These are phyloP conservation scores for Fistularia tabacaria DNA, from an alignment of 2,797 vertebrate species.

Conservation along the genomic window DNA sequence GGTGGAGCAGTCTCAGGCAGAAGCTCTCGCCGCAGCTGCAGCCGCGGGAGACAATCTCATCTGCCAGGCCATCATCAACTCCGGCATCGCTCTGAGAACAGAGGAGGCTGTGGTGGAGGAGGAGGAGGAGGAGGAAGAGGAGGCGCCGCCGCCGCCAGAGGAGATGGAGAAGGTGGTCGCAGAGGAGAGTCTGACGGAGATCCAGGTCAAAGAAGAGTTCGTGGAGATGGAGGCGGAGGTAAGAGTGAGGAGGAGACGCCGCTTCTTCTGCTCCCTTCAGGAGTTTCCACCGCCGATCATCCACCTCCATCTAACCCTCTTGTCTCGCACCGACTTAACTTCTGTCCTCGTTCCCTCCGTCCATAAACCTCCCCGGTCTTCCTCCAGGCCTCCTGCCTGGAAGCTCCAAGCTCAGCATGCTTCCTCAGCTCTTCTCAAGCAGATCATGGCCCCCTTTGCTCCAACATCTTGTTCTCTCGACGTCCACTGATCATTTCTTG, in stretches of 20 bases:
- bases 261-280: not conserved
- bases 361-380: too few relatives aligned
- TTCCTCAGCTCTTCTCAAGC: too few relatives aligned
- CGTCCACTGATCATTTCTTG: too few relatives aligned
- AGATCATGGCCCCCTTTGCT: too few relatives aligned
- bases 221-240: constrained; percentile 65
- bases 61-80: constrained; percentile 94
- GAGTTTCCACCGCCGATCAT: too few relatives aligned
- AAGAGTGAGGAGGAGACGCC: not conserved
- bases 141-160: constrained; percentile 24
- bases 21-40: constrained; percentile 70
- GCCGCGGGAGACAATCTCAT: constrained; percentile 84
- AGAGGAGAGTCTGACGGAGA: constrained; percentile 62
- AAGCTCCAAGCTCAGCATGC: too few relatives aligned
- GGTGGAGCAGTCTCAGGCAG: constrained; percentile 71
- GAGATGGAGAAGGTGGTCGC: constrained; percentile 55
- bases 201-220: constrained; percentile 77
- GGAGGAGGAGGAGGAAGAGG: constrained; percentile 61
- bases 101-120: constrained; percentile 64
- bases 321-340: too few relatives aligned
- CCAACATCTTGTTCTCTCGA: too few relatives aligned
- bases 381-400: too few relatives aligned
- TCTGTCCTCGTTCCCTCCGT: too few relatives aligned
- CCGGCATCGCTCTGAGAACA: constrained; percentile 83
- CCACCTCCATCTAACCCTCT: too few relatives aligned